Evolutionary conservation across 2,888 invertebrate genomes (phyloP), one percentile per base, ranked within the genome.

Genomic region (Penaeus monodon): DNA sequence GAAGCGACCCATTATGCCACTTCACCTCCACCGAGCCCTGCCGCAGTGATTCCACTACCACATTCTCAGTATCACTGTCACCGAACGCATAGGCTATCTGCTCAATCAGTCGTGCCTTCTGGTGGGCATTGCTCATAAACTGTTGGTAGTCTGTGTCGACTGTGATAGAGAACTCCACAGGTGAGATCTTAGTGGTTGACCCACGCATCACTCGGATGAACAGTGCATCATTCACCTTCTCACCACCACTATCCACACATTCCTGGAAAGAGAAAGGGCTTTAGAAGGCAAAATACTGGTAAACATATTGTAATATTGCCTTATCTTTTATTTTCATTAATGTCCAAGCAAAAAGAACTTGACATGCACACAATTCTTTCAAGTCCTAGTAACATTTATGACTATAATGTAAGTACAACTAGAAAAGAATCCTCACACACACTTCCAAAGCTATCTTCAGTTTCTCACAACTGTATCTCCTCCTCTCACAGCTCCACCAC

Each of bases 1-100:
- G 94, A 73, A 97, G 92, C 49, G 96, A 95, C 76, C 95, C 95
- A 92, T 98, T 98, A 92, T 96, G 93, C 94, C 94, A 94, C 6
- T 92, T 92, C n/a, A 93, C 92, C 17, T 92, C 90, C 2, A 92
- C 92, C 0, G 92, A 92, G 4, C 93, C 94, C n/a, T 27, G 27
- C 44, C 68, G 64, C n/a, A 90, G 73, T 14, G 64, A 76, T 49
- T 85, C 78, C 10, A 93, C 91, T 1, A 91, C 90, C 79, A 93
- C 91, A 44, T 91, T 91, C 17, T 90, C 90, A 0, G 92, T 84
- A 88, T 92, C 91, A 6, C 88, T 85, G 84, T 93, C 93, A 22
- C 92, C 92, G 88, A 92, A 92, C 27, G 92, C 89, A 57, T 85
- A 89, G 0, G 92, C 91, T 22, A 93, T 88, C 81, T 92, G 92